Evolutionary conservation across 2,888 invertebrate genomes (phyloP), one percentile per base, ranked within the genome.

Genomic region (Parasteatoda lunata): DNA sequence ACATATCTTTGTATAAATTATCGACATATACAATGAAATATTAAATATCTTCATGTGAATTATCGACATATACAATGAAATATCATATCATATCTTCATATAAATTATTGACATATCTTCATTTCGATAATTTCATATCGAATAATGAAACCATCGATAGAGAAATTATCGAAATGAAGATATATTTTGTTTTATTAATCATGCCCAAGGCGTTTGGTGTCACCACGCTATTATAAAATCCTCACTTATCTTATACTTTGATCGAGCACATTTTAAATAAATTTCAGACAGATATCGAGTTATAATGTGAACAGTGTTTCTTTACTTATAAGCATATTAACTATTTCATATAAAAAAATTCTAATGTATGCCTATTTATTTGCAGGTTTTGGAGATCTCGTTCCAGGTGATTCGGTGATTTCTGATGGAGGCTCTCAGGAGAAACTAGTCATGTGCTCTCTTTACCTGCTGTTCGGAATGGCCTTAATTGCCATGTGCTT

Each of bases 401-500:
- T 96, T 89, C 96, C 96, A 76, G 96, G 96, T 5, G 89, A 90
- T 47, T 87, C 89, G 5, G 90, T 89, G 64, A 89, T 90, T n/a
- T 87, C 89, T 7, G 90, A 89, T 52, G 82, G 88, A 5, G 90
- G 89, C 0, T 90, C 90, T 0, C 90, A 90, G 72, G 90, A 89
- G 64, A 90, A 90, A 88, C 80, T 90, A 48, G 90, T 90, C 59
- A 90, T 96, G 90, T 96, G 96, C 92, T 95, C 97, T 83, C 94
- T 97, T 92, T 97, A 97, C 92, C 94, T 97, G 86, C 95, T 97
- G 94, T 93, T 97, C 90, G 97, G 97, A 90, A 90, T 97, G 97
- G 97, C 98, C 3, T 93, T 98, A 52, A 97, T 97, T 86, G 97
- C 97, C 90, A 97, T 97, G 97, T 97, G 97, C 93, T 97, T 97